Percentiles rank a stretch among this genome's conserved stretches.
These are phyloP conservation scores for Solenodon paradoxus DNA, from an alignment of 2,113 vertebrate species.

Conservation along the genomic window DNA sequence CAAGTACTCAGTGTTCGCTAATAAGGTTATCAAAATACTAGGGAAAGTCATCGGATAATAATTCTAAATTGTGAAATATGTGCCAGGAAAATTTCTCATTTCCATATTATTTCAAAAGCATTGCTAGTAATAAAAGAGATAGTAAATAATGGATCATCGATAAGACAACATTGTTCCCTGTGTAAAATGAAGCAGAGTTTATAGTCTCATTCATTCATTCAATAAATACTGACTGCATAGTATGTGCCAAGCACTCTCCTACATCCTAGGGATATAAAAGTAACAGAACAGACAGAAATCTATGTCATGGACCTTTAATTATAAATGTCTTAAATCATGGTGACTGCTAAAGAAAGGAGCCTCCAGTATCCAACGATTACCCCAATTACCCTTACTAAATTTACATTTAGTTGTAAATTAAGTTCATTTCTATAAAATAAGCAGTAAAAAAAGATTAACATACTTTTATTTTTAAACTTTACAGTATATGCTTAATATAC, in stretches of 20 bases:
- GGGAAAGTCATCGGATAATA: background rate
- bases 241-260: background rate
- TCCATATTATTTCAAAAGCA: slow-evolving; percentile 9
- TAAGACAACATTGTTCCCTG: background rate
- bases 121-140: background rate
- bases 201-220: background rate
- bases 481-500: background rate
- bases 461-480: background rate
- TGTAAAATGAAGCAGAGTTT: background rate
- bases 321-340: background rate
- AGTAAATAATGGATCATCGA: background rate
- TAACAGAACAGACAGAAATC: background rate
- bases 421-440: slow-evolving; percentile 10
- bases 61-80: slow-evolving; percentile 5
- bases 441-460: background rate
- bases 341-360: background rate
- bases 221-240: background rate
- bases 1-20: background rate
- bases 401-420: background rate
- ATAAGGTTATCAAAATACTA: background rate
- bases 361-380: background rate
- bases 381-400: background rate
- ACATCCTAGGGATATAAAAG: background rate
- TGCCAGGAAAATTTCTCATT: background rate
- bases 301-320: background rate